Evolutionary conservation across 2,797 vertebrate species (phyloP).

Genomic region (Pangasius sanitwongsei): DNA sequence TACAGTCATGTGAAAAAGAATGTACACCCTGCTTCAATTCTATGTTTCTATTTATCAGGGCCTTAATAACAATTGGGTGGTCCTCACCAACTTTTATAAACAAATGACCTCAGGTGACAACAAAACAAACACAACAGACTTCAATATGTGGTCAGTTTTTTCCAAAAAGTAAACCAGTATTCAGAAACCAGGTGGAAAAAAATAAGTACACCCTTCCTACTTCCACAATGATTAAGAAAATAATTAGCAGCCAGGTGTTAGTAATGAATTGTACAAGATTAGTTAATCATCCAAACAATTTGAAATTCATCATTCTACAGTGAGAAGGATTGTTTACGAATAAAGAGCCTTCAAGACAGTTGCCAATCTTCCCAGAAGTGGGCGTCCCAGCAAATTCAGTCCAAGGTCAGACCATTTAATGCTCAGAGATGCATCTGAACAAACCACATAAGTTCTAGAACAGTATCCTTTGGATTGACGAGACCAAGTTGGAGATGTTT

Average conservation of each 20-base stretch:
- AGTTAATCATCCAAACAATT: neutral
- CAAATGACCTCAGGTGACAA: neutral
- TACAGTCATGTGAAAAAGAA: neutral
- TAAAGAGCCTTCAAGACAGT: neutral
- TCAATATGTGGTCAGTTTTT: neutral
- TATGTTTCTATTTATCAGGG: neutral
- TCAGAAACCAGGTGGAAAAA: neutral
- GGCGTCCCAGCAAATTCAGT: neutral
- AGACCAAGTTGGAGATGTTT: conserved; percentile 22
- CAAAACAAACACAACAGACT: neutral
- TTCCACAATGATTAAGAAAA: neutral
- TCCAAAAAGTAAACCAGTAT: neutral
- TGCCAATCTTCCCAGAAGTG: neutral
- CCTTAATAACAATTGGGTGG: neutral
- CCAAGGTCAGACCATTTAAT: neutral
- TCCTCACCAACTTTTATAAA: neutral
- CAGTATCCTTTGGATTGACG: neutral
- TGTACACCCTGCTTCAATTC: neutral
- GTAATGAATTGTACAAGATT: neutral
- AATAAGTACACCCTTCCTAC: neutral
- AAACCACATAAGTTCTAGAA: neutral
- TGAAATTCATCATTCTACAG: neutral
- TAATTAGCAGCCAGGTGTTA: neutral
- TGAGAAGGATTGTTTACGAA: neutral
- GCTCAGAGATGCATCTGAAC: neutral